Evolutionary conservation across 2,113 vertebrate genomes (phyloP).

Genomic region (Lepisosteus oculatus): DNA sequence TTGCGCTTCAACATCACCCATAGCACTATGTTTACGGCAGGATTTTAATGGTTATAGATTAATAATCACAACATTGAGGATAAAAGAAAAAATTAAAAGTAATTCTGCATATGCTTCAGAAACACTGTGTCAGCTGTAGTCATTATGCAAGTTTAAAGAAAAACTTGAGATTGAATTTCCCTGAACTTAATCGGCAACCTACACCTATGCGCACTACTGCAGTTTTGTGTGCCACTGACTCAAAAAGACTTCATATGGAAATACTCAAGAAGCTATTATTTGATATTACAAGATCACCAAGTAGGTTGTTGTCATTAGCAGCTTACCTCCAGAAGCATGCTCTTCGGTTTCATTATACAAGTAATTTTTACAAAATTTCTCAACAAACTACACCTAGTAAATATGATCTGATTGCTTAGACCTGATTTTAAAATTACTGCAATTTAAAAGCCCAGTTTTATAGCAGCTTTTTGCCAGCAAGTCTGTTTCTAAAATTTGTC

Average conservation of each 20-base stretch:
- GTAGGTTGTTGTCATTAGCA: too few relatives aligned
- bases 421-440: too few relatives aligned
- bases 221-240: not conserved
- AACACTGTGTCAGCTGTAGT: not conserved
- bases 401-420: too few relatives aligned
- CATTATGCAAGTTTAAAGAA: not conserved
- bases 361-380: too few relatives aligned
- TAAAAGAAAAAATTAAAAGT: not conserved
- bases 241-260: not conserved
- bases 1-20: not conserved
- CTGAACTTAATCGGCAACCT: not conserved
- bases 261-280: not conserved
- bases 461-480: too few relatives aligned
- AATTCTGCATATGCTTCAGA: not conserved
- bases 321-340: too few relatives aligned
- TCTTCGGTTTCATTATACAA: too few relatives aligned
- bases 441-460: too few relatives aligned
- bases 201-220: not conserved
- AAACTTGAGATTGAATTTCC: not conserved
- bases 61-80: conserved; percentile 1
- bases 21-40: not conserved
- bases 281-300: too few relatives aligned
- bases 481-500: too few relatives aligned
- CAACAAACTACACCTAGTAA: too few relatives aligned
- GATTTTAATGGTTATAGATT: conserved; percentile 2